Evolutionary conservation across 2,113 vertebrate species (phyloP), one percentile per base, ranked within the genome.

Genomic region (Campylomormyrus numenius): DNA sequence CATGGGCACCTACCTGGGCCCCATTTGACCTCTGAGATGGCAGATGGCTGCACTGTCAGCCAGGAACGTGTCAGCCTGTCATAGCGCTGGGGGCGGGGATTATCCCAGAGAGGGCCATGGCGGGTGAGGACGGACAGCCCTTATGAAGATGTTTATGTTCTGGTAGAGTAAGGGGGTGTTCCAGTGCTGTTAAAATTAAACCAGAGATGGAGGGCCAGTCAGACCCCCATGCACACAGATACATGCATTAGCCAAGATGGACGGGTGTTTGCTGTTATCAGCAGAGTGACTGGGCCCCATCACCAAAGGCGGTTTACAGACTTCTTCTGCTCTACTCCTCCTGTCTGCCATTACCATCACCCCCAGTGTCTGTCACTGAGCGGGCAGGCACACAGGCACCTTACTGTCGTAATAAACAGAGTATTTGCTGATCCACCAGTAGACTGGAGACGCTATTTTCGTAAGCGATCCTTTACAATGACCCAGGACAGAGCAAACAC

Each of bases 241-340:
- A 6, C 35, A 39, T 15, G 15, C 31, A 77, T 17, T 17, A 92
- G 89, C 56, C 90, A 92, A 92, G 87, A 91, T 91, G 46, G 83
- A 39, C 15, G 89, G 62, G 90, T 52, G 90, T 89, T 89, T 91
- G 91, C 91, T 92, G 85, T 91, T 92, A 92, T 93, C 92, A 92
- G 84, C 77, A 70, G 88, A 70, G 88, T 92, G 88, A 92, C 92
- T 93, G 87, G 35, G 56, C 88, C 92, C 89, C 88, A 93, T 93
- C 92, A 92, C 89, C 85, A 87, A 91, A 90, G 89, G 90, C 84
- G 62, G 85, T 91, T 89, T 89, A 90, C 83, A 74, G 31, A 88
- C 53, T 83, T 5, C 66, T 58, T 19, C 48, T 21, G 49, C 52
- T 84, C 83, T 13, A 4, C 15, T 5, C 31, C 89, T 77, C 90